Evolutionary conservation across 2,797 vertebrate genomes (phyloP), one percentile per base, ranked within the genome.

Genomic region (Synanceia verrucosa): DNA sequence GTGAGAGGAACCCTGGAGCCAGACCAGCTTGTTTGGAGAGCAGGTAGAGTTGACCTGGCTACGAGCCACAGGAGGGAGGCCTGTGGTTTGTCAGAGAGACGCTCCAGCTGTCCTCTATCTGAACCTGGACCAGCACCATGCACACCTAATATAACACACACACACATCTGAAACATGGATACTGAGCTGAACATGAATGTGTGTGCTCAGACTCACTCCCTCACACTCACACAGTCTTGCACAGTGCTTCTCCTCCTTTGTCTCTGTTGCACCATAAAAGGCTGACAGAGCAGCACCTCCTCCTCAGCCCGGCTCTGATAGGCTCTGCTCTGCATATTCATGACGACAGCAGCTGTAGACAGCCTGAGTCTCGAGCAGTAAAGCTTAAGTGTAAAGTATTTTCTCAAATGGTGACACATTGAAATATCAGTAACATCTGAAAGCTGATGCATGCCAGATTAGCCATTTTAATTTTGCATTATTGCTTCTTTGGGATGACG

Each of bases 71-170:
- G 33, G 69, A 78, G 43, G 70, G 65, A 78, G 23, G 70, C 23
- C 76, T 80, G 84, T n/a, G 59, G 37, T 68, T 68, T 31, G 14
- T 71, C 51, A 33, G 43, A 56, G 61, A 76, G 70, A 70, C 33
- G 12, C 51, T 70, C 39, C 64, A 75, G 63, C 82, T 79, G 74
- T 72, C 80, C 81, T 82, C 74, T 52, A n/a, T 47, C 57, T 88
- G 86, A 85, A 84, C 83, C 86, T 66, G 69, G 53, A 73, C 29
- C 62, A 18, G 51, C 43, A 36, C 53, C 44, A 28, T 14, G 36
- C 33, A 53, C 58, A 47, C 37, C 43, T 65, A 19, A 61, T 73
- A 50, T 21, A 12, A 73, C 19, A 19, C 18, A 31, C 50, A 19
- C 51, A 28, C 16, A 36, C 48, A 23, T 43, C 14, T 48, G 23